These are phyloP conservation scores for Parus major DNA, from an alignment of 2,113 vertebrate genomes.

Conservation along the genomic window DNA sequence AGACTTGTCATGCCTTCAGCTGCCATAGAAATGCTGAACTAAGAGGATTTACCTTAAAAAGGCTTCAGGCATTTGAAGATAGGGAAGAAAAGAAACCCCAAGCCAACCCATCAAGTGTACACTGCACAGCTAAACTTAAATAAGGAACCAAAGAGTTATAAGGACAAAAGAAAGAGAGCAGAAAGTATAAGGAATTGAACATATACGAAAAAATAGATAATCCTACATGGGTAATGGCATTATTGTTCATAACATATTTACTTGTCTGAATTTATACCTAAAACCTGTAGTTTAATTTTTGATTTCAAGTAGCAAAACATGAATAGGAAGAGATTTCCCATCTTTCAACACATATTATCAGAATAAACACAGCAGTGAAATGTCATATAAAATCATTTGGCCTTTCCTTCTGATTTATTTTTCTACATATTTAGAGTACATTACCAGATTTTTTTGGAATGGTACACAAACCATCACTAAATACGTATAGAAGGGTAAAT, in stretches of 20 bases:
- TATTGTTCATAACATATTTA: neutral
- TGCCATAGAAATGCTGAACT: neutral
- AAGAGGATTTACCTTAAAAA: conserved; percentile 29
- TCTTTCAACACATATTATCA: neutral
- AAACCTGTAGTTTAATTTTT: neutral
- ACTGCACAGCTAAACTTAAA: neutral
- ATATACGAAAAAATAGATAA: neutral
- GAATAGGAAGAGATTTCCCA: neutral
- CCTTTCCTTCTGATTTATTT: neutral
- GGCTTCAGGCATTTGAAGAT: neutral
- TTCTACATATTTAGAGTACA: neutral
- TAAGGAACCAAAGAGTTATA: neutral
- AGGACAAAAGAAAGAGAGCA: neutral
- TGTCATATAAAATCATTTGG: neutral
- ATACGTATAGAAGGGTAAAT: neutral
- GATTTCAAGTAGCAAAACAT: neutral
- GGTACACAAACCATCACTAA: neutral
- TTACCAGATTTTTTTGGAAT: neutral
- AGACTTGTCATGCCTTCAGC: neutral
- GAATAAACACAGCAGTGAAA: neutral
- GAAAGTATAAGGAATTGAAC: neutral
- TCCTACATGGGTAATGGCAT: neutral
- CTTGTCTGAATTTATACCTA: neutral
- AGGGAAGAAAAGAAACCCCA: neutral
- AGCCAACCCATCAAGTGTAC: neutral